These are phyloP conservation scores for Danio jaintianensis DNA, from an alignment of 2,797 vertebrate species.

Conservation along the genomic window DNA sequence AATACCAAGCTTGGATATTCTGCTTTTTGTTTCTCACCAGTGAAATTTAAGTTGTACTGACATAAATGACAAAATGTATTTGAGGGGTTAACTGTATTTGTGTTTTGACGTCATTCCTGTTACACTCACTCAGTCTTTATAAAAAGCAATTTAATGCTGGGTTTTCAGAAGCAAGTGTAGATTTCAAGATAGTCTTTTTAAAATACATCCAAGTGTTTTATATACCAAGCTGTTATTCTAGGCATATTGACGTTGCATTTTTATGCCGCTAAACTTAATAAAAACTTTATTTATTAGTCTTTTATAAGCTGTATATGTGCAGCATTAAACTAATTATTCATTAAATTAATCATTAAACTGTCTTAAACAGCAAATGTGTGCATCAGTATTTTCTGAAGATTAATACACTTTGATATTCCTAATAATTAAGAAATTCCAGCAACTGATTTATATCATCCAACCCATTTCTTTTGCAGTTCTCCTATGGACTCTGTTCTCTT, in stretches of 20 bases:
- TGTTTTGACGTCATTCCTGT: no score
- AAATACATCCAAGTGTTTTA: no score
- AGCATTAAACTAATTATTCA: not conserved
- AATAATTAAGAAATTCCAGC: not conserved
- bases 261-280: no score
- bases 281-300: not conserved
- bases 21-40: no score
- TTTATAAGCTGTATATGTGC: not conserved
- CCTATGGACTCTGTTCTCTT: conserved; percentile 96
- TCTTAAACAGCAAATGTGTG: not conserved
- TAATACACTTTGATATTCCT: not conserved
- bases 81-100: not conserved
- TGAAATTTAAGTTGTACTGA: no score
- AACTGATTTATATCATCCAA: not conserved
- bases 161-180: no score
- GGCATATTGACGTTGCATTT: no score
- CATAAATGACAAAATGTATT: not conserved
- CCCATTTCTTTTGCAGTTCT: conserved; percentile 78
- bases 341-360: not conserved
- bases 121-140: no score
- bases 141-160: no score
- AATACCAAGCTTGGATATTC: no score
- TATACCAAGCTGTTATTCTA: no score
- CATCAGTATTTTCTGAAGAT: not conserved
- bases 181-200: no score